These are phyloP conservation scores for Chrosomus eos DNA, from an alignment of 2,797 vertebrate genomes.

Conservation along the genomic window DNA sequence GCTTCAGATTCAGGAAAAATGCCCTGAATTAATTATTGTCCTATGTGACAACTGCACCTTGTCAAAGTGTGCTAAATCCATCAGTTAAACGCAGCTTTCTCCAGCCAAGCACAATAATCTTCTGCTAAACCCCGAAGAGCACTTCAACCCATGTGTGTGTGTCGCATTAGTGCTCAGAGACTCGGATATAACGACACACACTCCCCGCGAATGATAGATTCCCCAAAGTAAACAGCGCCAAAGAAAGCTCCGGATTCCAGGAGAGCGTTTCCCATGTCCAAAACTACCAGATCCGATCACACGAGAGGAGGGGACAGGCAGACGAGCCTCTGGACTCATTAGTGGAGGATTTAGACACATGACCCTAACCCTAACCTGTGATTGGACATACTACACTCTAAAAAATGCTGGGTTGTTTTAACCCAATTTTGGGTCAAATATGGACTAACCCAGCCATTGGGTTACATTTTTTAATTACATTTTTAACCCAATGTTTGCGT, in stretches of 20 bases:
- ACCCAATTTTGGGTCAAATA: too few relatives aligned
- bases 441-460: too few relatives aligned
- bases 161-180: constrained; percentile 5
- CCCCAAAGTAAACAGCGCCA: constrained; percentile 9
- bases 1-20: constrained; percentile 59
- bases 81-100: constrained; percentile 43
- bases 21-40: constrained; percentile 56
- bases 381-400: too few relatives aligned
- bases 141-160: constrained; percentile 36
- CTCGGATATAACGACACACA: constrained; percentile 25
- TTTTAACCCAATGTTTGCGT: too few relatives aligned
- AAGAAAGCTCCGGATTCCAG: constrained; percentile 39
- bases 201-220: constrained; percentile 42
- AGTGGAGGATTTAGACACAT: constrained; percentile 18
- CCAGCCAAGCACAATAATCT: constrained; percentile 53
- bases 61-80: constrained; percentile 52
- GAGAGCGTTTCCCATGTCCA: constrained; percentile 36
- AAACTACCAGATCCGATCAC: constrained; percentile 31
- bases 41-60: constrained; percentile 37
- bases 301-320: neutral
- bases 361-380: too few relatives aligned
- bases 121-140: constrained; percentile 36
- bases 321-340: constrained; percentile 26
- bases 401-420: too few relatives aligned
- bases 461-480: too few relatives aligned